Percentiles rank a stretch among this genome's conserved stretches.
Conservation (phyloP, 2,888 invertebrate species). For the Polydrusus cervinus region DNA sequence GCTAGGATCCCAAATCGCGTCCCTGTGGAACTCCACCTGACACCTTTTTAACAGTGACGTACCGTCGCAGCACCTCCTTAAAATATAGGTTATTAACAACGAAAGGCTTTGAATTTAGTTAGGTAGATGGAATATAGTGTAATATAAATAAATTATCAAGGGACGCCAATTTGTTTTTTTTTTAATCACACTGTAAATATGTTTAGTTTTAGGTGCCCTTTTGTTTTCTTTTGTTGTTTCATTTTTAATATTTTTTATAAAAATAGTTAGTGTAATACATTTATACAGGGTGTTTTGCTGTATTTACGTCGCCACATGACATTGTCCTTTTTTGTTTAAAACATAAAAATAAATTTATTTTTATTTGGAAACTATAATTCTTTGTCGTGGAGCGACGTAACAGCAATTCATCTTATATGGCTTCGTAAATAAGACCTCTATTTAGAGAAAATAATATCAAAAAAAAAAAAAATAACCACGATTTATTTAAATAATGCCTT, state of each 20-base stretch:
- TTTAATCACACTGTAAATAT: constrained; percentile 44
- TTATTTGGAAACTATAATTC: no score
- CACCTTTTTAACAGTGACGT: not conserved
- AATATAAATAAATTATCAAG: constrained; percentile 44
- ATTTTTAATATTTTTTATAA: constrained; percentile 64
- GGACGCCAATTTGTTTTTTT: constrained; percentile 40
- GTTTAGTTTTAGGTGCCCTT: constrained; percentile 67
- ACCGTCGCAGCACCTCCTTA: constrained; percentile 6
- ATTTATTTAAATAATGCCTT: no score
- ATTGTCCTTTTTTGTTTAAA: not conserved
- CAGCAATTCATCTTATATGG: no score
- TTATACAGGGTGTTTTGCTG: not conserved
- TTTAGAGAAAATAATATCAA: no score
- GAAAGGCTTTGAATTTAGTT: constrained; percentile 40
- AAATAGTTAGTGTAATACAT: constrained; percentile 64
- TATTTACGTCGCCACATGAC: not conserved
- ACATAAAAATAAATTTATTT: no score
- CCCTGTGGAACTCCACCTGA: not conserved
- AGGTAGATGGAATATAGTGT: constrained; percentile 46
- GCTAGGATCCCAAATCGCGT: not conserved
- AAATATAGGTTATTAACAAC: constrained; percentile 42
- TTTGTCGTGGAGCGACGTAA: no score
- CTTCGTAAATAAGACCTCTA: no score
- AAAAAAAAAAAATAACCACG: no score
- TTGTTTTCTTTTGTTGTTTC: constrained; percentile 68